Evolutionary conservation across 2,113 vertebrate species (phyloP).

Genomic region (Sula dactylatra): DNA sequence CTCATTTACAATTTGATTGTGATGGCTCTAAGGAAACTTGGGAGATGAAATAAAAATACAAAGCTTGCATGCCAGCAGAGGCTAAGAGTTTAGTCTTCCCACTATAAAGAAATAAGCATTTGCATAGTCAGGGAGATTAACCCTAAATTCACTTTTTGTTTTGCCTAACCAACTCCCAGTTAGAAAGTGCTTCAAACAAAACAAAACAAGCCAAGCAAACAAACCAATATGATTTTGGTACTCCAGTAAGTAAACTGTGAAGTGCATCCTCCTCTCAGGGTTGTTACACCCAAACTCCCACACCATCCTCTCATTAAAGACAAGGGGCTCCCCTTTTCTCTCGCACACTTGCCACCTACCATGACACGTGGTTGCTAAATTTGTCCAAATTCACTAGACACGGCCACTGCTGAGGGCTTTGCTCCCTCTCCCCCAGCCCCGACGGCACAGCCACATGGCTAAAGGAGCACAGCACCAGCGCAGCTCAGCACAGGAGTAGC

Average conservation of each 20-base stretch:
- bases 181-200: not conserved
- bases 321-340: not conserved
- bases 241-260: not conserved
- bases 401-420: not conserved
- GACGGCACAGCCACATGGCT: not conserved
- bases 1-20: not conserved
- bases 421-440: fast-evolving
- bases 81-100: not conserved
- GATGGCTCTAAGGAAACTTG: not conserved
- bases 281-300: not conserved
- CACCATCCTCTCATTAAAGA: not conserved
- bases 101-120: not conserved
- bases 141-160: not conserved
- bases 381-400: not conserved
- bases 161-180: not conserved
- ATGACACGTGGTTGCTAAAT: not conserved
- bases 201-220: not conserved
- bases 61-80: not conserved
- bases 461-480: not conserved
- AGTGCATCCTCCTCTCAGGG: not conserved
- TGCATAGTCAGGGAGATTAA: not conserved
- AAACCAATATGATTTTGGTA: not conserved
- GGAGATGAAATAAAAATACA: not conserved
- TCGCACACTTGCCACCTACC: not conserved
- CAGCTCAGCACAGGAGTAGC: not conserved